Conservation (phyloP, 2,888 invertebrate species). For the Ypsolopha scabrella region DNA sequence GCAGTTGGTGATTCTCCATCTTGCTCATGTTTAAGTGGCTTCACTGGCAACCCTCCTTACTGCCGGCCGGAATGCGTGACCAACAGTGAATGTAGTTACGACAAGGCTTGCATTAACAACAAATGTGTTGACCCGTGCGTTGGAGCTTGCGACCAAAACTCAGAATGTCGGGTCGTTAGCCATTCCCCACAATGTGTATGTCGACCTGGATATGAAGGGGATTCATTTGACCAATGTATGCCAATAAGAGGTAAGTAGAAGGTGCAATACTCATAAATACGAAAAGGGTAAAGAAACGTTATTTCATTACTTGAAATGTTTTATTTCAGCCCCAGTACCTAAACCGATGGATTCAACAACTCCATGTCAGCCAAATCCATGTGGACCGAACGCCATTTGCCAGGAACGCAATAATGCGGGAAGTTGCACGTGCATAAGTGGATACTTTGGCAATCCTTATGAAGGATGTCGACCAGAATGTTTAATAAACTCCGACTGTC, state of each 20-base stretch:
- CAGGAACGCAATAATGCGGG: slow-evolving; percentile 75
- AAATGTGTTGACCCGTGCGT: slow-evolving; percentile 86
- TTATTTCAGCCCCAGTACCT: slow-evolving; percentile 21
- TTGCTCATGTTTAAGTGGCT: slow-evolving; percentile 80
- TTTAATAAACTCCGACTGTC: slow-evolving; percentile 75
- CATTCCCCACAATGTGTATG: slow-evolving; percentile 90
- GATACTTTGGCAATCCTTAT: slow-evolving; percentile 79
- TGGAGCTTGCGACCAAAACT: slow-evolving; percentile 82
- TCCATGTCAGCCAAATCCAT: slow-evolving; percentile 74
- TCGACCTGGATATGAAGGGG: slow-evolving; percentile 76
- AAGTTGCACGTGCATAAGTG: slow-evolving; percentile 76
- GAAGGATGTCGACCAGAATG: slow-evolving; percentile 80
- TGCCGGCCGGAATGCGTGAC: slow-evolving; percentile 88
- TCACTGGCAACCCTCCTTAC: slow-evolving; percentile 78
- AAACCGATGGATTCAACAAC: slow-evolving; percentile 27
- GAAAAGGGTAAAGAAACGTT: background rate
- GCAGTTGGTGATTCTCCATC: slow-evolving; percentile 67
- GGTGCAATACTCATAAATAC: background rate
- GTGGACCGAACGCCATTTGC: slow-evolving; percentile 76
- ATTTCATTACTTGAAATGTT: background rate
- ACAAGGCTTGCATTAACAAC: slow-evolving; percentile 81
- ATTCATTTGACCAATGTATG: slow-evolving; percentile 80
- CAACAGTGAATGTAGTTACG: slow-evolving; percentile 82
- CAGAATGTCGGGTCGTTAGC: slow-evolving; percentile 83
- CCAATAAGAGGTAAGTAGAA: slow-evolving; percentile 38